A percentile compares a stretch with the other conserved stretches of the same genome.
These are phyloP conservation scores for Drosophila kurseongensis DNA, from an alignment of 1,140 invertebrate genomes.

Conservation along the genomic window DNA sequence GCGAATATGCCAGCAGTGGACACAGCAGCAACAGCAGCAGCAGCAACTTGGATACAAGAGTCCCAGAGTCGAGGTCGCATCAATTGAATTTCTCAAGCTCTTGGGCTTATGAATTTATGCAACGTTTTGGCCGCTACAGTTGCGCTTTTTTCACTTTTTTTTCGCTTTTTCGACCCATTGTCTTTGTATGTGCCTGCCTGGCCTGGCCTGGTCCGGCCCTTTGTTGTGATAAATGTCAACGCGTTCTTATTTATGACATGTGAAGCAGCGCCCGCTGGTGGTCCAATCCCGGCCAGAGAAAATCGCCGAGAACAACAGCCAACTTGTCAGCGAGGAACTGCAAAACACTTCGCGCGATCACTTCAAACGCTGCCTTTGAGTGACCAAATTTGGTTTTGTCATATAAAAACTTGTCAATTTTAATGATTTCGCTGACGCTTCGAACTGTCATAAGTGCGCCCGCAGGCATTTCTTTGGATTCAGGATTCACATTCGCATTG, in stretches of 20 bases:
- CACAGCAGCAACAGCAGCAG: constrained; percentile 31
- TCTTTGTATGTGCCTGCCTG: constrained; percentile 43
- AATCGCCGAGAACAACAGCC: constrained; percentile 26
- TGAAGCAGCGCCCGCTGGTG: constrained; percentile 74
- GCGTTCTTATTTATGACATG: constrained; percentile 84
- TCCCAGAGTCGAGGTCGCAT: constrained; percentile 53
- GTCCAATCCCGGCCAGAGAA: constrained; percentile 35
- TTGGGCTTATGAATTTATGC: constrained; percentile 79
- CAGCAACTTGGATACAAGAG: constrained; percentile 20
- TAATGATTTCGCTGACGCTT: constrained; percentile 84
- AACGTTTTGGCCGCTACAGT: constrained; percentile 58
- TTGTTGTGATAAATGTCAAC: constrained; percentile 84
- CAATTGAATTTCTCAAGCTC: constrained; percentile 82
- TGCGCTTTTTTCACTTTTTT: constrained; percentile 16
- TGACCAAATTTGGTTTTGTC: constrained; percentile 77
- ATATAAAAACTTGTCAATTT: constrained; percentile 84
- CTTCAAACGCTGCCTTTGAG: constrained; percentile 76
- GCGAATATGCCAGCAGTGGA: constrained; percentile 67
- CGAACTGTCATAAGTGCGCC: constrained; percentile 83
- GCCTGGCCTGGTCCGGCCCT: constrained; percentile 49
- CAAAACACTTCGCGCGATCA: constrained; percentile 34
- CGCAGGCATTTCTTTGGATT: constrained; percentile 64
- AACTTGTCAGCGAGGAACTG: constrained; percentile 62
- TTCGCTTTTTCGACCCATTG: constrained; percentile 35
- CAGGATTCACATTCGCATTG: background rate